These are phyloP conservation scores for Perdita meconis DNA, from an alignment of 2,888 invertebrate species.

Conservation along the genomic window DNA sequence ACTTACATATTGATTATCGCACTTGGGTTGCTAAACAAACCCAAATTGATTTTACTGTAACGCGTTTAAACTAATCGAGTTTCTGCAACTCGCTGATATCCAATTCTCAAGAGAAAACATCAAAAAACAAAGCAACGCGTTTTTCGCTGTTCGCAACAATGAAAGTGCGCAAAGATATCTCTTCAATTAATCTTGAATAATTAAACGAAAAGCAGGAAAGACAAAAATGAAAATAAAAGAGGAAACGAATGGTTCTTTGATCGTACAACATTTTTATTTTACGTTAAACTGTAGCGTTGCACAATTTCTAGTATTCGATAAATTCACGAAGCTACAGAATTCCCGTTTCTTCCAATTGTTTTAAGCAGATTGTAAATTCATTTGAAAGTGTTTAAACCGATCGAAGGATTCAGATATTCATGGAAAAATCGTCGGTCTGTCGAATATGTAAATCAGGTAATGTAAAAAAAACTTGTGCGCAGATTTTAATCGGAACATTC, in stretches of 20 bases:
- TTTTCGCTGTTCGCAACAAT: too few relatives aligned
- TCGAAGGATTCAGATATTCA: constrained; percentile 54
- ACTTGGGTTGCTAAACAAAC: constrained; percentile 65
- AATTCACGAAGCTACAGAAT: constrained; percentile 32
- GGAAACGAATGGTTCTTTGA: constrained; percentile 31
- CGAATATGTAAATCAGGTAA: constrained; percentile 63
- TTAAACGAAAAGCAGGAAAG: constrained; percentile 24
- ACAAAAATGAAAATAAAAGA: constrained; percentile 24
- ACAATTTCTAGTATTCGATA: constrained; percentile 50
- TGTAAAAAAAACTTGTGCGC: constrained; percentile 55
- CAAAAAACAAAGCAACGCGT: too few relatives aligned
- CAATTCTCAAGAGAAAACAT: too few relatives aligned
- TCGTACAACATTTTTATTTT: constrained; percentile 32
- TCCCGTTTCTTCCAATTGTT: constrained; percentile 25
- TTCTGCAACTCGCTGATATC: constrained; percentile 37
- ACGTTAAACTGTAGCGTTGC: constrained; percentile 42
- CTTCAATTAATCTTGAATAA: constrained; percentile 1
- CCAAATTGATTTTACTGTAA: constrained; percentile 69
- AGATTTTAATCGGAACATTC: constrained; percentile 41
- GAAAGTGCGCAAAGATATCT: too few relatives aligned
- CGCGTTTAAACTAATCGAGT: constrained; percentile 57
- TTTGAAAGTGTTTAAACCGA: constrained; percentile 46
- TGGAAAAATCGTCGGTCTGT: constrained; percentile 55
- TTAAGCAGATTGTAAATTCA: too few relatives aligned
- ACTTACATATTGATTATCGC: constrained; percentile 75